Conservation (phyloP, 64 coral and sea anemone species). For the Porites lutea region DNA sequence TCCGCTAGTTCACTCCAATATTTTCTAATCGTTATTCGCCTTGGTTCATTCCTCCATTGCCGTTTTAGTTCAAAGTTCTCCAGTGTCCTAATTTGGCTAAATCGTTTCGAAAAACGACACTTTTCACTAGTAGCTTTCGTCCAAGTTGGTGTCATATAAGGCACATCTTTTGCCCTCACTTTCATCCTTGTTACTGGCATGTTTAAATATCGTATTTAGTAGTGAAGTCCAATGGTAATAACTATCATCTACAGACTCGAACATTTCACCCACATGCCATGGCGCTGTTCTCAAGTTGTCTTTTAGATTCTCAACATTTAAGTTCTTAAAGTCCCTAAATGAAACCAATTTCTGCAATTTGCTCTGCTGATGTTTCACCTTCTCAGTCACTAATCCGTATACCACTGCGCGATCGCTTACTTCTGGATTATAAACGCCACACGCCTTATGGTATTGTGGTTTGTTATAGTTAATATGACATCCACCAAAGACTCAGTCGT, state of each 20-base stretch:
- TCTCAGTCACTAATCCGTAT: background rate
- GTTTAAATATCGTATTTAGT: background rate
- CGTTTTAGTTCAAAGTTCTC: too few species aligned
- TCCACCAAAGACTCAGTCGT: background rate
- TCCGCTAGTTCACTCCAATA: conserved; percentile 43
- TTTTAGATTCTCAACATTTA: background rate
- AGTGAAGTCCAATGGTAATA: background rate
- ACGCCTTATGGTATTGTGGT: background rate
- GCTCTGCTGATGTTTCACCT: background rate
- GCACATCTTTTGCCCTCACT: too few species aligned
- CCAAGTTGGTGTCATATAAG: too few species aligned
- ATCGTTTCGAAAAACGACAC: too few species aligned
- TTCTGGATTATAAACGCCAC: background rate
- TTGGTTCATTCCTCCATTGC: conserved; percentile 32
- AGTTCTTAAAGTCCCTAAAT: background rate
- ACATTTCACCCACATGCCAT: conserved; percentile 1
- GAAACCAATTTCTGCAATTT: background rate
- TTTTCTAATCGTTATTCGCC: conserved; percentile 28
- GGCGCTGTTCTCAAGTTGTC: background rate
- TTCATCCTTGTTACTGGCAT: background rate
- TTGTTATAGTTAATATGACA: background rate
- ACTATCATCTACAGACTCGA: background rate
- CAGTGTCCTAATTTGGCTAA: too few species aligned
- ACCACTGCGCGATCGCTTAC: background rate
- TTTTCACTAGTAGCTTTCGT: too few species aligned